Evolutionary conservation across 64 coral and sea anemone genomes (phyloP), one percentile per base, ranked within the genome.

Genomic region (Stylophora pistillata): DNA sequence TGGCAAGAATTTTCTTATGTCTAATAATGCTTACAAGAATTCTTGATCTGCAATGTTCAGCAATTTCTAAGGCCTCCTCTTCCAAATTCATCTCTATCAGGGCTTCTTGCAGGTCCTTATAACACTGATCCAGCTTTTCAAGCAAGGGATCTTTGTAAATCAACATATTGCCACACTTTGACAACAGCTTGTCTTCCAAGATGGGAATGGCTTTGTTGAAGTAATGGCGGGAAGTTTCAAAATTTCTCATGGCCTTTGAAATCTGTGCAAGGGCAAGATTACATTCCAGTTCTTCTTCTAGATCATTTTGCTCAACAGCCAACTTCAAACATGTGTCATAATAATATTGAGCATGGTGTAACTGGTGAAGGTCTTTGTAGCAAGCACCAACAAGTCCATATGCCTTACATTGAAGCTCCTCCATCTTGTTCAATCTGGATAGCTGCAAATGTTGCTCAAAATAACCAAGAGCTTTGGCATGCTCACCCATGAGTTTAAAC

Each of bases 71-170:
- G 28, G 95, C 91, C 65, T 82, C 81, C n/a, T 93, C 86, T 59
- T 63, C 77, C 75, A 78, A 71, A 27, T 89, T 85, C 64, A 93
- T 93, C 74, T 96, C 91, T 72, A 90, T 78, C 27, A 96, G 73
- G 6, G 65, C 87, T 76, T 96, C 95, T 56, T 96, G 95, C 56
- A 96, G 55, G 63, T 96, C 95, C 56, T 71, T 78, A 82, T 96
- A 93, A 30, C 91, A 96, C 18, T 74, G 73, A 86, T 89, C 70
- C 55, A 96, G 18, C 30, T 90, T 93, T 9, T 47, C 60, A 23
- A 84, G 37, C 52, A 90, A 54, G 23, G 86, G 85, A 72, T 96
- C 95, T 20, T 53, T 84, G 47, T 72, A 58, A 26, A 87, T 78
- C 23, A 89, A 74, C 15, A 79, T 37, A 41, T 76, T 80, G 15